Conservation (phyloP, 1,140 invertebrate genomes). For the Phortica variegata region DNA sequence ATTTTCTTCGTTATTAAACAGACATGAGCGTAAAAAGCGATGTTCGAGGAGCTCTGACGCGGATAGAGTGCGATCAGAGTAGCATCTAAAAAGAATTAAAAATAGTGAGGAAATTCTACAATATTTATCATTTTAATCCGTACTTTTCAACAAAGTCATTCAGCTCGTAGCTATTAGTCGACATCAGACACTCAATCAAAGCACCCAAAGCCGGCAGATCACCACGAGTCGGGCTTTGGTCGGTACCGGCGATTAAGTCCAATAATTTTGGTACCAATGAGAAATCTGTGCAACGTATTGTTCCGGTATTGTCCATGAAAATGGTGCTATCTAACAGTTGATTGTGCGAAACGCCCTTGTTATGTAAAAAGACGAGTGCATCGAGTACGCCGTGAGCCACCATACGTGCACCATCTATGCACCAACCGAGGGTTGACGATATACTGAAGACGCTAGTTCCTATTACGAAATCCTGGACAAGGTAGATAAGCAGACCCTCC, state of each 20-base stretch:
- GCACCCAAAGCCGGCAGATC: constrained; percentile 48
- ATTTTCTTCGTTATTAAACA: constrained; percentile 23
- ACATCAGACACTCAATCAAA: constrained; percentile 43
- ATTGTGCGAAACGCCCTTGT: constrained; percentile 77
- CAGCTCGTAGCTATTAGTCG: constrained; percentile 62
- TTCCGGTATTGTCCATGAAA: constrained; percentile 63
- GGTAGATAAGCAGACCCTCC: constrained; percentile 62
- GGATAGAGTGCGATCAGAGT: constrained; percentile 51
- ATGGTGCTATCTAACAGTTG: constrained; percentile 69
- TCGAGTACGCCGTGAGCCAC: constrained; percentile 67
- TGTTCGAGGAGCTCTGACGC: constrained; percentile 62
- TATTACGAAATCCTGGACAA: constrained; percentile 70
- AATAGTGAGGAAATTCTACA: neutral
- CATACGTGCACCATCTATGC: constrained; percentile 47
- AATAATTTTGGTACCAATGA: constrained; percentile 63
- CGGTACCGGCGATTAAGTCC: constrained; percentile 37
- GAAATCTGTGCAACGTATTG: constrained; percentile 68
- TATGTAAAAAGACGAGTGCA: constrained; percentile 71
- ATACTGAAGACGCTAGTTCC: constrained; percentile 51
- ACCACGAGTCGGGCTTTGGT: constrained; percentile 50
- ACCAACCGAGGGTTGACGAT: constrained; percentile 48
- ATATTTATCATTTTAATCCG: constrained; percentile 9
- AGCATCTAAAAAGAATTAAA: constrained; percentile 27
- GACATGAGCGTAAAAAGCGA: constrained; percentile 60
- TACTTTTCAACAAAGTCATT: constrained; percentile 71